Conservation (phyloP, 2,797 vertebrate genomes). For the Falco concolor region DNA sequence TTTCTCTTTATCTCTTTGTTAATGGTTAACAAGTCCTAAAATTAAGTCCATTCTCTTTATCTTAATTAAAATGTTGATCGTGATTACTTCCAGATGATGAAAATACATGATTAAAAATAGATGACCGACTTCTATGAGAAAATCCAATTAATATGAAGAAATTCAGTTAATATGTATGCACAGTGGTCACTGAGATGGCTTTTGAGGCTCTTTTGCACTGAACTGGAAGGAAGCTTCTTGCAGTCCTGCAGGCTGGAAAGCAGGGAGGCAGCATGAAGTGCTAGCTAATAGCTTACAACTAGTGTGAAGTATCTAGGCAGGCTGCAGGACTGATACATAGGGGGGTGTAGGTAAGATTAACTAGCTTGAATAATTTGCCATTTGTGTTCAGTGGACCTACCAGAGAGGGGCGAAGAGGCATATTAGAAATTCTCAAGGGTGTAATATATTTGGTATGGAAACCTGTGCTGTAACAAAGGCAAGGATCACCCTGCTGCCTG, state of each 20-base stretch:
- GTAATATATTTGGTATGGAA: background rate
- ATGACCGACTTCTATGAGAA: background rate
- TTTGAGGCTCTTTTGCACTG: background rate
- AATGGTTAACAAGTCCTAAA: background rate
- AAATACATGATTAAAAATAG: background rate
- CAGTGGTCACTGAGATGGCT: background rate
- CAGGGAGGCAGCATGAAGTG: accelerated
- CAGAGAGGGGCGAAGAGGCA: background rate
- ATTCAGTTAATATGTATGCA: accelerated
- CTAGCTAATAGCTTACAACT: background rate
- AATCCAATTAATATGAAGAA: background rate
- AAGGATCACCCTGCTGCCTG: background rate
- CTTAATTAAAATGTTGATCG: conserved; percentile 22
- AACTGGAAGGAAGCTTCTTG: background rate
- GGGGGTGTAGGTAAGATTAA: no score
- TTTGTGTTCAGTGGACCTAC: background rate
- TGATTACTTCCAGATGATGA: conserved; percentile 23
- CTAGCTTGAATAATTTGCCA: background rate
- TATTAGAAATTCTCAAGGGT: background rate
- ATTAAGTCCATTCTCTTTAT: background rate
- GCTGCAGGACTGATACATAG: background rate
- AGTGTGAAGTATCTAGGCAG: background rate
- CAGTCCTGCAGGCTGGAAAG: background rate
- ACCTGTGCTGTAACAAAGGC: background rate
- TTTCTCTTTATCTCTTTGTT: background rate